These are phyloP conservation scores for Drosophila nannoptera DNA, from an alignment of 1,140 invertebrate species.

Conservation along the genomic window DNA sequence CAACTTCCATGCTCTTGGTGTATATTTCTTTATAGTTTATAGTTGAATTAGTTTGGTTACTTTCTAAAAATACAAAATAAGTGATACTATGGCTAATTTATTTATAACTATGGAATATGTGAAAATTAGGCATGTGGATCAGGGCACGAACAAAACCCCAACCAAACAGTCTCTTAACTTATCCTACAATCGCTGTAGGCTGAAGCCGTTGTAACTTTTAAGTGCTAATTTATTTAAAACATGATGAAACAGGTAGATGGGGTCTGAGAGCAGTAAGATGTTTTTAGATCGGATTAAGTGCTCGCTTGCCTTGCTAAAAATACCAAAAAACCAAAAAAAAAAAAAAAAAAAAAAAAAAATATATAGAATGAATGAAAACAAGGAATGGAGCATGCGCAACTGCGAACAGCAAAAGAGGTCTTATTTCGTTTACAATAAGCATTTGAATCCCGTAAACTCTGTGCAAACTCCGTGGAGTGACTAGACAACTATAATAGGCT, in stretches of 20 bases:
- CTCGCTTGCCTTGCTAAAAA: conserved; percentile 35
- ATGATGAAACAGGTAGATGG: conserved; percentile 40
- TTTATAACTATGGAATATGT: conserved; percentile 63
- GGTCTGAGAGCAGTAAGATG: conserved; percentile 22
- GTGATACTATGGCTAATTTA: conserved; percentile 77
- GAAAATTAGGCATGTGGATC: conserved; percentile 30
- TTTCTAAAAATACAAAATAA: conserved; percentile 76
- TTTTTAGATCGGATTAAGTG: conserved; percentile 32
- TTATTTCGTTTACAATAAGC: conserved; percentile 7
- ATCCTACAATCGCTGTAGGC: conserved; percentile 54
- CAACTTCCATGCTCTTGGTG: conserved; percentile 68
- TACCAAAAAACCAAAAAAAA: conserved; percentile 34
- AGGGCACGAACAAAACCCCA: conserved; percentile 15
- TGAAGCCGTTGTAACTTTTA: conserved; percentile 57
- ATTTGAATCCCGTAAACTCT: conserved; percentile 8
- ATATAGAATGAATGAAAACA: conserved; percentile 10
- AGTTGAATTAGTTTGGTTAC: conserved; percentile 73
- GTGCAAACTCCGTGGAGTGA: neutral
- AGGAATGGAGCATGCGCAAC: conserved; percentile 1
- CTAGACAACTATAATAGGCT: conserved; percentile 20
- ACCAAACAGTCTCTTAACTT: conserved; percentile 51
- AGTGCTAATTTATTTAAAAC: conserved; percentile 71
- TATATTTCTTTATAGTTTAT: conserved; percentile 63
- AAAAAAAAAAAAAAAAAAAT: conserved; percentile 15
- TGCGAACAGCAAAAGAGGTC: conserved; percentile 1